phyloP scores from a whole-genome alignment of 2,797 vertebrate species.

The Todus mexicanus region DNA sequence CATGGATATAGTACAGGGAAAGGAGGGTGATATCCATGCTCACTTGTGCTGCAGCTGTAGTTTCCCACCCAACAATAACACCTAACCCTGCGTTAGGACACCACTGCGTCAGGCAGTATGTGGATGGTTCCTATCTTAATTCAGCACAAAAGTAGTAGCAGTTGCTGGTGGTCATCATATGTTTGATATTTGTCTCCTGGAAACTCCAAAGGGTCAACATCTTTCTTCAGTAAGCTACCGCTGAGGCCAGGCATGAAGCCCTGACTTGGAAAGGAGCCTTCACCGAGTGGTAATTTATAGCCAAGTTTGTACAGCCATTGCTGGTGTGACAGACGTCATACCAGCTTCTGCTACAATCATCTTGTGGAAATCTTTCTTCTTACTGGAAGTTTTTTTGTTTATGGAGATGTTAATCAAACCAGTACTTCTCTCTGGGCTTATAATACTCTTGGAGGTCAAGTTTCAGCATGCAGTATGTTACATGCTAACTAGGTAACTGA shows the following conservation, averaged over 20 bases:
- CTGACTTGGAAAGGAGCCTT: neutral
- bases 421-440: neutral
- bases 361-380: neutral
- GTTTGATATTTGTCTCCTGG: neutral
- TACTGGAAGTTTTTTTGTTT: constrained; percentile 32
- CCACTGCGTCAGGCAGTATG: neutral
- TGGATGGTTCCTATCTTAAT: neutral
- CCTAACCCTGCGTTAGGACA: neutral
- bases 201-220: neutral
- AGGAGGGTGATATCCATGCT: neutral
- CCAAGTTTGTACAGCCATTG: neutral
- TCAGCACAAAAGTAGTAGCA: neutral
- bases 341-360: neutral
- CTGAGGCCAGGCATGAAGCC: neutral
- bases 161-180: neutral
- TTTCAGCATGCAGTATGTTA: neutral
- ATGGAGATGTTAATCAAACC: neutral
- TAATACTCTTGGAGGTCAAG: neutral
- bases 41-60: neutral
- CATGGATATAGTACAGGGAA: neutral
- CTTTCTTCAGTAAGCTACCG: neutral
- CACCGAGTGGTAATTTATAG: neutral
- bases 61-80: rapidly evolving
- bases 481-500: neutral
- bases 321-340: neutral